Evolutionary conservation across 2,797 vertebrate species (phyloP), one percentile per base, ranked within the genome.

Genomic region (Anguilla megastoma): DNA sequence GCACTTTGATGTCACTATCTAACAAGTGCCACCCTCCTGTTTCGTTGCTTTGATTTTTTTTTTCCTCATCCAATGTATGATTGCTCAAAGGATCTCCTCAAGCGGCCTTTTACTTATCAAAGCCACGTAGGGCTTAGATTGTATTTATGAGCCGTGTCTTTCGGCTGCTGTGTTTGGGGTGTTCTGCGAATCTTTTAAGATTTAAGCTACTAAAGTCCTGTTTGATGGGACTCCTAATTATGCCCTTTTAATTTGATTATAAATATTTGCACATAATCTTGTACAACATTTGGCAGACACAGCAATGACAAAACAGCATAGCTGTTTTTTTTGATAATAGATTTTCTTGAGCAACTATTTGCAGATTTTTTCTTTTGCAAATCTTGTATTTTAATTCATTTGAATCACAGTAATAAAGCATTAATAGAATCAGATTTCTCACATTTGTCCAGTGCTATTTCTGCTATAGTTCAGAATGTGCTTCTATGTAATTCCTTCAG

Each of bases 1-100:
- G 79, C 58, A 63, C 79, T 84, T 84, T 87, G 86, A 80, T n/a
- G 85, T 56, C 48, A 48, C 58, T 86, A 33, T 66, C 58, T 66
- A 52, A 71, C 66, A 71, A 76, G 85, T 30, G 85, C 27, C 66
- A 52, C 58, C 58, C 58, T 50, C 80, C 54, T 58, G 41, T 69
- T 87, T 63, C 24, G 30, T 66, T 63, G 56, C 56, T 50, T 87
- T 63, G 33, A 41, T 60, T 69, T 83, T 45, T 27, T 83, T 66
- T 83, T 76, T 58, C 16, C 86, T 71, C 86, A 33, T 58, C 24
- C 41, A 63, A 21, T 83, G 41, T 50, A 48, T 1, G 85, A 36
- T 86, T 82, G 41, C n/a, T 30, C 30, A 87, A 66, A 52, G 41
- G 79, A 66, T 83, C 48, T 56, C 58, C 58, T 45, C 27, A 36